Evolutionary conservation across 2,797 vertebrate species (phyloP), one percentile per base, ranked within the genome.

Genomic region (Cynopterus sphinx): DNA sequence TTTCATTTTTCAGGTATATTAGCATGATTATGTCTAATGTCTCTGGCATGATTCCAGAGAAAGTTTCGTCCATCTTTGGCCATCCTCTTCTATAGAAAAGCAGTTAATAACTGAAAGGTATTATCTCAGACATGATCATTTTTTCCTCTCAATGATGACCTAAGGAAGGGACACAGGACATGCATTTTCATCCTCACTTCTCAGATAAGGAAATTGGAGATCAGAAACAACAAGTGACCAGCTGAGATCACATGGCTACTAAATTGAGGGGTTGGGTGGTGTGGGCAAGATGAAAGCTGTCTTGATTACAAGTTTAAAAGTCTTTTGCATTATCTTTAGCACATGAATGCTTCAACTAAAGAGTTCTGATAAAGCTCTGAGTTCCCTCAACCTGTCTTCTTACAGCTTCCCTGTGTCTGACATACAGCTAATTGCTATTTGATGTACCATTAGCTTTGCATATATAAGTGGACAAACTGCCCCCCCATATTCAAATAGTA

Each of bases 71-170:
- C 12, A 95, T 94, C 33, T 95, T 90, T 73, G 57, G 77, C 68
- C 78, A 83, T 22, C 12, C 0, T 83, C 28, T 71, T 78, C 63
- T 41, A 68, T 12, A 88, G 51, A 94, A 95, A 84, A 96, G 22
- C 39, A 90, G 63, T 74, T 88, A 59, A 92, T 94, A 92, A 95
- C 74, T 87, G 94, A 91, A 75, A 86, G 86, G 41, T 63, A 57
- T 87, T 95, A 87, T 92, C 61, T 82, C 90, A 96, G 90, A 96
- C 86, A 92, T 88, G 92, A 95, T 95, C 87, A 95, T 90, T 93
- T 88, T 94, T 91, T 61, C 90, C 51, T 97, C 24, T 96, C 46
- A 61, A 0, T 16, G 83, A 75, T 94, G 88, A 96, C 68, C 39
- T 78, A 81, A 90, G 57, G 74, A 81, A 90, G 57, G 74, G 39